Base-by-base conservation (phyloP, 2,888 invertebrate genomes). In the Helleia helle region DNA sequence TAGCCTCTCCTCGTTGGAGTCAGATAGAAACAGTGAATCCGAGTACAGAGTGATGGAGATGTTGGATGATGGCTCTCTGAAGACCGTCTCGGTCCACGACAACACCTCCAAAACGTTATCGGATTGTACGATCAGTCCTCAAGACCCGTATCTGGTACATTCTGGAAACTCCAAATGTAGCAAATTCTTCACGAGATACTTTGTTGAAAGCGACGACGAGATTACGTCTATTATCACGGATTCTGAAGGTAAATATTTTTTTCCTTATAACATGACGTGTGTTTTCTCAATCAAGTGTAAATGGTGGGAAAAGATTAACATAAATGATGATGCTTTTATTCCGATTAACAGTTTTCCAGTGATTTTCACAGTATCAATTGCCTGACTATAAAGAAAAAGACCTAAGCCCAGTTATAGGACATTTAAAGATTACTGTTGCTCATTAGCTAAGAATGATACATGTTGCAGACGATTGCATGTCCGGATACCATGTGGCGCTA, bases 141-240 rank as follows among this genome's bases (percentile, higher is more conserved):
- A 80, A 47, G 86, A 86, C 45, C 86, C 86, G 0, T 85, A 81
- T 47, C 56, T 86, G 36, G 86, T 86, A 2, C 86, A 86, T 49
- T 85, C 85, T 0, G 84, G 60, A 44, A 86, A 86, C 48, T 86
- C 86, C 0, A 88, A 88, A 50, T 89, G 90, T 55, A 89, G 89
- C 41, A 88, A 89, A 54, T 89, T 88, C 65, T 89, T 90, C 50
- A 88, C 88, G 36, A 79, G 91, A 43, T 88, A 88, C 49, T 91
- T 89, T 53, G 88, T 91, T 34, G 90, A 91, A 57, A 87, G 90
- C 26, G 91, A 91, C 47, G 90, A 90, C 50, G 91, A 91, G 59
- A 88, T 90, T 50, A 88, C 90, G 13, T 91, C 91, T 0, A 90
- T 91, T 36, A 87, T 89, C 28, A 91, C 91, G 1, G 91, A 91